phyloP scores from a whole-genome alignment of 2,797 vertebrate species.

The Amazonetta brasiliensis region DNA sequence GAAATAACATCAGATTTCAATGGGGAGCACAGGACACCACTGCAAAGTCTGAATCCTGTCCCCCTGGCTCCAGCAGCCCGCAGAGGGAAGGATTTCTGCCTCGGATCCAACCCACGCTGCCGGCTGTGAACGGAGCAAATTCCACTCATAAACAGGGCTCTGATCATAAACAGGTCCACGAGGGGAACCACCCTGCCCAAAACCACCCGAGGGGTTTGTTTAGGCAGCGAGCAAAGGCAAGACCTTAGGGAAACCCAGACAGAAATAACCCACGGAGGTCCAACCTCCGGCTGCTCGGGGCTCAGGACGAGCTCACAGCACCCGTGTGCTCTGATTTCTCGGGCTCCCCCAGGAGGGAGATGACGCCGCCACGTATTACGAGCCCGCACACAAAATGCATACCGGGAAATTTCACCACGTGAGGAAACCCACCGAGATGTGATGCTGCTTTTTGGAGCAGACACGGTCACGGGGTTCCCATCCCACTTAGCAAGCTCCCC shows the following conservation, averaged over 20 bases:
- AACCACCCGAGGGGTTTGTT: rapidly evolving
- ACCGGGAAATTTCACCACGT: rapidly evolving
- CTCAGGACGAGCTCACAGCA: background rate
- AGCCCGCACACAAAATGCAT: background rate
- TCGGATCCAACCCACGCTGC: too few relatives aligned
- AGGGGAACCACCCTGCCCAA: background rate
- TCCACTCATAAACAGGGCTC: background rate
- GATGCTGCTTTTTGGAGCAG: background rate
- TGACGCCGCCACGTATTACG: background rate
- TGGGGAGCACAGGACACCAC: background rate
- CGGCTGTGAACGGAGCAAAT: background rate
- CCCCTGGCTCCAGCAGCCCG: background rate
- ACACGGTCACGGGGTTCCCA: too few relatives aligned
- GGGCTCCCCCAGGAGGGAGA: background rate
- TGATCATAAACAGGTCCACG: background rate
- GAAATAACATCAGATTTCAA: background rate
- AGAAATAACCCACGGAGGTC: background rate
- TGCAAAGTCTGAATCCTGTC: background rate
- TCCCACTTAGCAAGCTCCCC: background rate
- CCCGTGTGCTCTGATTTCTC: background rate
- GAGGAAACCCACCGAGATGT: background rate
- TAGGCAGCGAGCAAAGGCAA: background rate
- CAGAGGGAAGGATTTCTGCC: too few relatives aligned
- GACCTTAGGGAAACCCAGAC: background rate
- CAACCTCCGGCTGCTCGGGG: background rate